Percentiles rank a stretch among this genome's conserved stretches.
phyloP scores from a whole-genome alignment of 2,113 vertebrate species.

The Crotalus helleri region DNA sequence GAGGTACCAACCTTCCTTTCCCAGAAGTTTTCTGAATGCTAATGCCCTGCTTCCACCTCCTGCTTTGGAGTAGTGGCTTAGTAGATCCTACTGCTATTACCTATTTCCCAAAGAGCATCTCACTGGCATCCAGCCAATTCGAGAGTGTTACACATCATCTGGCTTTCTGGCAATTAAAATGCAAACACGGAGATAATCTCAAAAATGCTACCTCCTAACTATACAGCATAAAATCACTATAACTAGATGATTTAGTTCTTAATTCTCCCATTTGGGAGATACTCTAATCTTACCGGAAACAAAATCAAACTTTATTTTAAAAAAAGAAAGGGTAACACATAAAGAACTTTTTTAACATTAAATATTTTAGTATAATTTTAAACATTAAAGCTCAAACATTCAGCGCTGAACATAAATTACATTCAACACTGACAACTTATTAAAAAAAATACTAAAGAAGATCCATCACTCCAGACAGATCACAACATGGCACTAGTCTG shows the following conservation, averaged over 20 bases:
- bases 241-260: neutral
- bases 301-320: neutral
- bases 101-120: neutral
- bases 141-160: neutral
- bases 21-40: neutral
- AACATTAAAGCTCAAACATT: neutral
- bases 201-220: neutral
- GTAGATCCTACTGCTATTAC: neutral
- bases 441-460: neutral
- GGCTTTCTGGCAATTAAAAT: neutral
- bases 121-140: neutral
- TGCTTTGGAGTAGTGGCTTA: neutral
- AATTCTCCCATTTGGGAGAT: neutral
- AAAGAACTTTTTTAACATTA: neutral
- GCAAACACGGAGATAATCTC: neutral
- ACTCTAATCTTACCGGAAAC: neutral
- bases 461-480: neutral
- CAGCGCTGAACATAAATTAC: neutral
- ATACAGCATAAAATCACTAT: neutral
- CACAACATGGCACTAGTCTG: neutral
- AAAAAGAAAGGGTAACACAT: neutral
- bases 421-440: neutral
- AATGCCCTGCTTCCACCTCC: neutral
- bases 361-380: neutral
- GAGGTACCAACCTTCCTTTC: neutral